Base-by-base conservation (phyloP, 2,113 vertebrate genomes). In the Hippocampus comes region DNA sequence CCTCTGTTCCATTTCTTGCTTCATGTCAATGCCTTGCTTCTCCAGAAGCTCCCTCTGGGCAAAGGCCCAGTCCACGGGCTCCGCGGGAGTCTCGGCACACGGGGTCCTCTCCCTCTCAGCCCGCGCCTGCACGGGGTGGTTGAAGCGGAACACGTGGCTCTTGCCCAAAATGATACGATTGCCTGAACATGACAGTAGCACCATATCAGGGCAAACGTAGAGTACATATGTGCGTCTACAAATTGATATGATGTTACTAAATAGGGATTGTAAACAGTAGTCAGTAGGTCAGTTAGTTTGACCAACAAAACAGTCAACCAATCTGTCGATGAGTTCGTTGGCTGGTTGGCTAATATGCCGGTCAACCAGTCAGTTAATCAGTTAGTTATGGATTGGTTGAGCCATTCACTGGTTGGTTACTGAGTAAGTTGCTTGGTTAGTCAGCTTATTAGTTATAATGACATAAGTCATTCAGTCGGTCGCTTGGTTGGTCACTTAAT, bases 1-100 rank as follows among this genome's bases (percentile, higher is more conserved):
- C 97, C 97, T 94, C 82, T 99, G 96, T 71, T 98, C 95, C 97
- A 99, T 99, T 88, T 99, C 97, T 87, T 96, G 97, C 80, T 98
- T 98, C 96, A 99, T 98, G 90, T 99, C 96, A 0, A 99, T 98
- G 84, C 97, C 97, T 83, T 98, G 96, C 74, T 99, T 98, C 55
- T 99, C 97, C 84, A 99, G 92, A 75, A 99, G 92, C 87, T 99
- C 97, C 0, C 96, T 92, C 87, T 99, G 96, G 18, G 97, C 97
- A 0, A 98, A 98, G 11, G 96, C 96, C 97, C 97, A 99, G 92
- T 99, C 97, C 77, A 99, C 95, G 0, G 96, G 95, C 87, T 99
- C 96, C 0, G 90, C 90, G 0, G 97, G 96, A 0, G 96, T 97
- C 75, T 99, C 97, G 0, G 95, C 94, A 0, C 95, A 97, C 0